These are phyloP conservation scores for Platichthys flesus DNA, from an alignment of 2,113 vertebrate genomes.

Conservation along the genomic window DNA sequence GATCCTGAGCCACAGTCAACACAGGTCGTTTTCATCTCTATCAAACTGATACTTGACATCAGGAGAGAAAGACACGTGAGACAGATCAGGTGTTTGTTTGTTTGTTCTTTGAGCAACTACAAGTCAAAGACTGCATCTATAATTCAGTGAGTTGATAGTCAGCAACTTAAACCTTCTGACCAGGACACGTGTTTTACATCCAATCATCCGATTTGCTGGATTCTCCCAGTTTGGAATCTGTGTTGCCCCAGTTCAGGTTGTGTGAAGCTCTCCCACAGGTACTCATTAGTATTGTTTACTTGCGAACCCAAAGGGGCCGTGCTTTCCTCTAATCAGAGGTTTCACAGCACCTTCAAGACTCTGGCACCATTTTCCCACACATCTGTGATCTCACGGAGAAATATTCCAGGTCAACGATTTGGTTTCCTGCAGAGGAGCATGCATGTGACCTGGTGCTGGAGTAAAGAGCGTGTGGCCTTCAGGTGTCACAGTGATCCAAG, in stretches of 20 bases:
- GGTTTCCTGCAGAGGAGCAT: not conserved
- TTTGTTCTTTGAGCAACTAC: no score
- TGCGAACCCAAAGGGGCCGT: constrained; percentile 49
- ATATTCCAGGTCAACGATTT: constrained; percentile 50
- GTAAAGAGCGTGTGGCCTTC: not conserved
- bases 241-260: constrained; percentile 66
- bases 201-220: constrained; percentile 12
- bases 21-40: no score
- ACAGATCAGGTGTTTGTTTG: no score
- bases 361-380: constrained; percentile 40
- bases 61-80: no score
- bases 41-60: no score
- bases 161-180: constrained; percentile 6
- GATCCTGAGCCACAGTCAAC: no score
- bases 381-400: constrained; percentile 48
- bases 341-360: constrained; percentile 38
- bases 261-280: constrained; percentile 67
- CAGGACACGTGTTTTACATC: constrained; percentile 19
- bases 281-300: constrained; percentile 76
- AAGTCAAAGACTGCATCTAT: constrained; percentile 9
- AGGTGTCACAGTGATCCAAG: not conserved
- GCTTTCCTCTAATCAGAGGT: constrained; percentile 69
- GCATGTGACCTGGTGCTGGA: not conserved
- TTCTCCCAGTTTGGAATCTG: constrained; percentile 43
- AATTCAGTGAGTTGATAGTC: constrained; percentile 39